These are phyloP conservation scores for Anagrus nilaparvatae DNA, from an alignment of 1,140 invertebrate genomes.

Conservation along the genomic window DNA sequence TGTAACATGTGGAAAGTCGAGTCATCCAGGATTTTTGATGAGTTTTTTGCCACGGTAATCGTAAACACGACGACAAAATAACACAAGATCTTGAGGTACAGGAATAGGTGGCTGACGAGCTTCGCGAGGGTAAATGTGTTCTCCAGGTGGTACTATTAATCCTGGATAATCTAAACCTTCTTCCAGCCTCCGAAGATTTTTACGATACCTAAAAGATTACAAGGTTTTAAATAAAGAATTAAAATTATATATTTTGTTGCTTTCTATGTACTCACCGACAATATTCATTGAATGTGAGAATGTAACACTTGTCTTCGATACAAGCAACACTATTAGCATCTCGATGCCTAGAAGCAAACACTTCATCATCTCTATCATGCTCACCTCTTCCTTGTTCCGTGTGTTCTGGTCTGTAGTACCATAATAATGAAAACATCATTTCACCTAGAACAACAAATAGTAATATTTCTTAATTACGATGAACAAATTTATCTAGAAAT, in stretches of 20 bases:
- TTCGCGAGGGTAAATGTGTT: conserved; percentile 42
- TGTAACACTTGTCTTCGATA: conserved; percentile 96
- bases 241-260: neutral
- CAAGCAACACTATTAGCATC: conserved; percentile 93
- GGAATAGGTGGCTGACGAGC: conserved; percentile 58
- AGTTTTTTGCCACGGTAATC: conserved; percentile 82
- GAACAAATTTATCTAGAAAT: too few relatives aligned
- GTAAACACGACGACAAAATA: conserved; percentile 89
- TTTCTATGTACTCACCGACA: conserved; percentile 86
- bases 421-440: conserved; percentile 93
- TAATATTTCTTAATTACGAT: neutral
- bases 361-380: conserved; percentile 76
- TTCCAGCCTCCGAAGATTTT: conserved; percentile 49
- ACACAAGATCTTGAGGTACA: conserved; percentile 74
- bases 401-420: conserved; percentile 97
- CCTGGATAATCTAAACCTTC: conserved; percentile 47
- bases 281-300: conserved; percentile 93
- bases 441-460: conserved; percentile 55
- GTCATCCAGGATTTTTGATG: conserved; percentile 57
- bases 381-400: conserved; percentile 75
- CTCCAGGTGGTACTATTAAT: conserved; percentile 50
- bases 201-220: conserved; percentile 48
- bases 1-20: conserved; percentile 25
- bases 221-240: too few relatives aligned
- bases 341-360: conserved; percentile 89